Evolutionary conservation across 2,797 vertebrate species (phyloP), one percentile per base, ranked within the genome.

Genomic region (Ficedula albicollis): DNA sequence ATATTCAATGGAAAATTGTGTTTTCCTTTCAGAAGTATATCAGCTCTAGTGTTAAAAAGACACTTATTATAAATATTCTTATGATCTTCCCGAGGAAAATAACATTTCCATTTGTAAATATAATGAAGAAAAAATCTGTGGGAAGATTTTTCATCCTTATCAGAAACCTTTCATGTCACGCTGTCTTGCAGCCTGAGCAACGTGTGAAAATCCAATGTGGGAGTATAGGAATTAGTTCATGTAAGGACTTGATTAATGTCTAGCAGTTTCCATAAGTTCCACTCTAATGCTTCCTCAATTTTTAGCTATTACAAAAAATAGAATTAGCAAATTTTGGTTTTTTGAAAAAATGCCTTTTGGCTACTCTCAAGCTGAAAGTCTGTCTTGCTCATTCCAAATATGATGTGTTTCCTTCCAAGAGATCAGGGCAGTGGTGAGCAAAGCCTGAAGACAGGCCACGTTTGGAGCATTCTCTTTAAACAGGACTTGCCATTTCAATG

Each of bases 1-100:
- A 5, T 34, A 11, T 74, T 82, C 73, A 55, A 4, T 41, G n/a
- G 12, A 86, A 74, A 84, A 77, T 2, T 74, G 43, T 10, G 34
- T 51, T 88, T 86, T 89, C 19, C 25, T 90, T 95, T 93, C 58
- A 90, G 49, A 97, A 93, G 26, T 86, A 39, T 69, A 72, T 93
- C 54, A 95, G 23, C 21, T 52, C 32, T 89, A 82, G 51, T 76
- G 91, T 76, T 77, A 52, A 91, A 91, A 85, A 44, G 22, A 34
- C 29, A 52, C 7, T 11, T 66, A 43, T 54, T 72, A 59, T 66
- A 55, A 59, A 36, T 44, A 59, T 64, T 89, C 48, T 73, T 93
- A 85, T 75, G 70, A 83, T 79, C 62, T 93, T 93, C 7, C 38
- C 59, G 69, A 93, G 48, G 39, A 69, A 52, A 85, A 27, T 34